phyloP scores from a whole-genome alignment of 2,113 vertebrate genomes.

The Agelaius tricolor region DNA sequence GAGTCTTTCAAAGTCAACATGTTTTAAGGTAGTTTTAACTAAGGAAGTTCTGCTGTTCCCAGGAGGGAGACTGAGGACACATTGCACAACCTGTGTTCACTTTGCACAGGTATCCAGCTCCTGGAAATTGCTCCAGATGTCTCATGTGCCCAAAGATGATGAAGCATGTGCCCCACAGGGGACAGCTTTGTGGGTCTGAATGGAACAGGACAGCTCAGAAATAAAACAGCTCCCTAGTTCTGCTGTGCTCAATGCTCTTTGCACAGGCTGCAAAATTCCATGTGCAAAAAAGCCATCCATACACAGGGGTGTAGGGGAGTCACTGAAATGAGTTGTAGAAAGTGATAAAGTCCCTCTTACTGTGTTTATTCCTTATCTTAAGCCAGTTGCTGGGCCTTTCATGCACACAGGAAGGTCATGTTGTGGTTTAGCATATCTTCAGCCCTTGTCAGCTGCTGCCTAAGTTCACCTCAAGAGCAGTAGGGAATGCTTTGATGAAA shows the following conservation, averaged over 20 bases:
- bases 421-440: background rate
- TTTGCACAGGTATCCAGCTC: background rate
- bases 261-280: background rate
- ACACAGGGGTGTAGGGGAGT: background rate
- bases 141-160: background rate
- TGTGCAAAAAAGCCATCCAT: background rate
- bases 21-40: background rate
- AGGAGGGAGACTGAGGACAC: background rate
- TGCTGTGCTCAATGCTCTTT: background rate
- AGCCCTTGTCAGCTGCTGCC: rapidly evolving
- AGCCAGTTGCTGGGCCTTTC: background rate
- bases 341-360: background rate
- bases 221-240: background rate
- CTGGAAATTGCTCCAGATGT: background rate
- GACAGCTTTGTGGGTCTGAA: background rate
- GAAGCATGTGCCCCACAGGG: rapidly evolving
- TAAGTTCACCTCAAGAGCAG: background rate
- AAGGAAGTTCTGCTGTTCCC: background rate
- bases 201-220: background rate
- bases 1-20: background rate
- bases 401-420: background rate
- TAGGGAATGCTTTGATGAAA: background rate
- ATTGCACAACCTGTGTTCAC: no score
- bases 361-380: background rate
- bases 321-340: background rate